Base-by-base conservation (phyloP, 2,888 invertebrate species). In the Drosophila affinis region DNA sequence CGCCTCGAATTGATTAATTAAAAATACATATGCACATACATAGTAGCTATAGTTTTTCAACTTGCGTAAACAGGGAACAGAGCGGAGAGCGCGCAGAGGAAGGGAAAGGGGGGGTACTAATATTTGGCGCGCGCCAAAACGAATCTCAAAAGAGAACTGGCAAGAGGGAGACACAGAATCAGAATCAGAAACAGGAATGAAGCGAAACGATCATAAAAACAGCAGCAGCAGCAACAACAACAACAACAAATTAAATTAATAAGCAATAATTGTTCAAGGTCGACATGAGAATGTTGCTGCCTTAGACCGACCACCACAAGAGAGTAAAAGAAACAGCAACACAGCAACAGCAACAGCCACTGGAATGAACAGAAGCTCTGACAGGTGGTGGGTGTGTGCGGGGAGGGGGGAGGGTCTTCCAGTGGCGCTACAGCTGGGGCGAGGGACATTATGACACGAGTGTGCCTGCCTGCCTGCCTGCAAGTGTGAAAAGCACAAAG, bases 241-340 rank as follows among this genome's bases (percentile, higher is more conserved):
- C 51, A 64, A 2, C 24, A 24, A 46, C 62, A 74, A 68, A 74
- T 52, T 64, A 79, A 73, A 78, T 82, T 82, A 82, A 86, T 83
- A 76, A 85, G 75, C 83, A 82, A 83, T 82, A 82, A 88, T 86
- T 83, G 73, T 62, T 72, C 81, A 88, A 85, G 85, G 85, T 81
- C 84, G 77, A 72, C 72, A 62, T 74, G 74, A 64, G 65, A 77
- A 55, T 63, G 74, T 75, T 63, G 72, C 74, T 81, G 56, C 75
- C 72, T 79, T 77, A 85, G 82, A 87, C 4, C 4, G 24, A 24
- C 24, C 4, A 85, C 70, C 70, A 61, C 44, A 46, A 14, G 21
- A 58, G 51, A 78, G 78, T 67, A 87, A 77, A 75, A 75, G 54
- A 51, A 48, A 75, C 39, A 76, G 71, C 60, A 81, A 73, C 47